Base-by-base conservation (phyloP, 2,888 invertebrate species). In the Rambutsinella grinnellia region DNA sequence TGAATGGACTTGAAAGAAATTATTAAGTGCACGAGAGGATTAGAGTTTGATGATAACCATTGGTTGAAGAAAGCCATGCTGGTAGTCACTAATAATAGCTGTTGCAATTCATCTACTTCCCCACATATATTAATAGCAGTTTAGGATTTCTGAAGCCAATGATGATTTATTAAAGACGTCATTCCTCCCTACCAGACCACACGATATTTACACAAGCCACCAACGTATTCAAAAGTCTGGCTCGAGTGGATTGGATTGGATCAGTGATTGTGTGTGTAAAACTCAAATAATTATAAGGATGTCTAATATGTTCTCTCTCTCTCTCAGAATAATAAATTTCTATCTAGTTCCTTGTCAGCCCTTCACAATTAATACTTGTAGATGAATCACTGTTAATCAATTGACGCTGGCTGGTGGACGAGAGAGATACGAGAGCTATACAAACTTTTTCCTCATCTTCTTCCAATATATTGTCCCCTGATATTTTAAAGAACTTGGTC, bases 141-240 rank as follows among this genome's bases (percentile, higher is more conserved):
- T 76, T 76, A 69, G 53, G 28, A 53, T 76, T 75, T 67, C 61
- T n/a, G 58, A 58, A 76, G 63, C 76, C 76, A 76, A 76, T 76
- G 76, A 76, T 76, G 76, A 76, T 76, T 76, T 76, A 76, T 76
- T 76, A 62, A 76, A 69, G n/a, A n/a, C n/a, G n/a, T n/a, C n/a
- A n/a, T n/a, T n/a, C n/a, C n/a, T n/a, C n/a, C n/a, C n/a, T n/a
- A 13, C 36, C 36, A 36, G 36, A 13, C 36, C 36, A 36, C 36
- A 36, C 36, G 36, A 36, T 8, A 36, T n/a, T n/a, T 36, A 36
- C 36, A 8, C 36, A 13, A 36, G 36, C 36, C 36, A 36, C 36
- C 36, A 36, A 36, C 36, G 36, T 5, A n/a, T n/a, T n/a, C n/a
- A 36, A 36, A 5, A 36, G 6, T 36, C 36, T 36, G 6, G 36